phyloP scores from a whole-genome alignment of 2,888 invertebrate species.

The Electrophaes corylata region DNA sequence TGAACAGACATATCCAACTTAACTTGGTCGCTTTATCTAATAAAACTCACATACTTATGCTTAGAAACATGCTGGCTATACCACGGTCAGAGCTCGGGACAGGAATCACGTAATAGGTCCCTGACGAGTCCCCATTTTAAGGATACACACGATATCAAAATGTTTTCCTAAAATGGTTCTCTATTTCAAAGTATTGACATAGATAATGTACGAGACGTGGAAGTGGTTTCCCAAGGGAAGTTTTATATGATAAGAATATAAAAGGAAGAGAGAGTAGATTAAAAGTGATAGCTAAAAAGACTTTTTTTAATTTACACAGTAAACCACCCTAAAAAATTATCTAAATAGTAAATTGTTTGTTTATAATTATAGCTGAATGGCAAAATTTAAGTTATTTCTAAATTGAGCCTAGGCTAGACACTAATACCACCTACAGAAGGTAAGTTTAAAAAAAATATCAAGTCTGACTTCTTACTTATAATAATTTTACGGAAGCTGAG shows the following conservation, averaged over 20 bases:
- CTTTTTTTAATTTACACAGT: no score
- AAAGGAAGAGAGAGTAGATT: conserved; percentile 61
- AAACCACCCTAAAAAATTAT: no score
- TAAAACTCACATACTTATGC: conserved; percentile 37
- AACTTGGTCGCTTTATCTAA: no score
- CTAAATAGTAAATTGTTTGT: no score
- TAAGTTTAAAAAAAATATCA: no score
- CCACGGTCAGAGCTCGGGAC: conserved; percentile 59
- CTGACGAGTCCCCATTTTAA: conserved; percentile 70
- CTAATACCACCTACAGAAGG: no score
- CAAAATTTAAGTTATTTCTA: no score
- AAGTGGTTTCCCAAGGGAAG: conserved; percentile 58
- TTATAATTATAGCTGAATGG: no score
- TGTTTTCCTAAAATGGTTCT: conserved; percentile 75
- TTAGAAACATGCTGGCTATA: conserved; percentile 49
- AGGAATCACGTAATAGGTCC: conserved; percentile 76
- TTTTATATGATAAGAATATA: conserved; percentile 72
- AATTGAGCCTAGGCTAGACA: no score
- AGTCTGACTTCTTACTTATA: no score
- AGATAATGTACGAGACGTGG: conserved; percentile 70
- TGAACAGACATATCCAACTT: no score
- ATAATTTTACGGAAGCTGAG: no score
- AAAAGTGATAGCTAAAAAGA: conserved; percentile 45
- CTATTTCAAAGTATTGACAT: conserved; percentile 74
- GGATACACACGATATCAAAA: conserved; percentile 75